phyloP scores from a whole-genome alignment of 2,113 vertebrate genomes.

The Pontoporia blainvillei region DNA sequence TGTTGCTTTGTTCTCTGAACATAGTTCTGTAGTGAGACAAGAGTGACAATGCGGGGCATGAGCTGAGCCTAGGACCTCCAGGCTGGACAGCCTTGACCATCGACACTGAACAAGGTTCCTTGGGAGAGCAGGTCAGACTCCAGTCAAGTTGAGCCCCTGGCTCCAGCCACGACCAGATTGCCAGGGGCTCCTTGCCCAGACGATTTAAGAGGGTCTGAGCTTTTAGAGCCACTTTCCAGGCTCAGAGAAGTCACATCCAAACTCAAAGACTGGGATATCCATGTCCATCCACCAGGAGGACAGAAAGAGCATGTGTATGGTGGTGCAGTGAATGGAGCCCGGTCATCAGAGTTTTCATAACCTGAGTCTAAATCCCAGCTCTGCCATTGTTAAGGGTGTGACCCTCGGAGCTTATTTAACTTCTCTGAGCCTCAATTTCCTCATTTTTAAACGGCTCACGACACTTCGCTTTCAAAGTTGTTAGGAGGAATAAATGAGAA shows the following conservation, averaged over 20 bases:
- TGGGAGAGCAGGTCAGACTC: neutral
- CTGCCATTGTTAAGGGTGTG: neutral
- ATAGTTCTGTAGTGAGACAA: neutral
- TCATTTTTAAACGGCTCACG: neutral
- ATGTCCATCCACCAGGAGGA: neutral
- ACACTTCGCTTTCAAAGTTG: neutral
- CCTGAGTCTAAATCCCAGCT: neutral
- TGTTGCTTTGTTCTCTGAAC: neutral
- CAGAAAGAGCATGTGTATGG: rapidly evolving
- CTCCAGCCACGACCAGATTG: neutral
- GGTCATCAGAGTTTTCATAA: neutral
- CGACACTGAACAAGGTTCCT: neutral
- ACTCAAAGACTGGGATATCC: neutral
- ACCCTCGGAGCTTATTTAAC: neutral
- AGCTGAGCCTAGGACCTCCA: neutral
- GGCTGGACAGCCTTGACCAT: neutral
- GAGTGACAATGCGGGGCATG: neutral
- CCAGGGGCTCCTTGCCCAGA: neutral
- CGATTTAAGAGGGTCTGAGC: neutral
- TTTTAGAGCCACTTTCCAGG: neutral
- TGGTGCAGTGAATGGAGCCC: rapidly evolving
- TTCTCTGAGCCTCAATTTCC: neutral
- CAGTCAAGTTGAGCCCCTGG: neutral
- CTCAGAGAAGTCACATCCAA: neutral
- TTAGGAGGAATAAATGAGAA: neutral